These are phyloP conservation scores for Hippolais icterina DNA, from an alignment of 2,113 vertebrate genomes.

Conservation along the genomic window DNA sequence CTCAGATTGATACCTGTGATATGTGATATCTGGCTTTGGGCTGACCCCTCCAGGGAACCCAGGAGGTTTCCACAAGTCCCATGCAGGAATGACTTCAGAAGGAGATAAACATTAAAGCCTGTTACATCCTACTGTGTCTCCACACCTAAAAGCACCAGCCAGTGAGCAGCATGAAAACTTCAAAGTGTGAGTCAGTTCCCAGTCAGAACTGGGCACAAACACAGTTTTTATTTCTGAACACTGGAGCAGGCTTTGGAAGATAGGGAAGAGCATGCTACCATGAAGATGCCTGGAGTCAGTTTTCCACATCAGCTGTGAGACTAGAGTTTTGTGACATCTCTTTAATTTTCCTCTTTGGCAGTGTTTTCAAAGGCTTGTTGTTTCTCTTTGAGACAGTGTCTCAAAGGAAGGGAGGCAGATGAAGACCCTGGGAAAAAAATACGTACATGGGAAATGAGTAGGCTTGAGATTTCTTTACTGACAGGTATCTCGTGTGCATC, in stretches of 20 bases:
- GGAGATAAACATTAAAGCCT: not conserved
- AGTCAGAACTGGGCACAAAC: not conserved
- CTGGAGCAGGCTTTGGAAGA: not conserved
- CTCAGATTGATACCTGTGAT: not conserved
- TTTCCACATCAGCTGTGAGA: not conserved
- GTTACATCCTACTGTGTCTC: not conserved
- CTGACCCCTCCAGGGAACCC: not conserved
- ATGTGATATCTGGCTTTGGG: not conserved
- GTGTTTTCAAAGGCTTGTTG: not conserved
- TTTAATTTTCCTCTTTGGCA: not conserved
- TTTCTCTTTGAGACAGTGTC: not conserved
- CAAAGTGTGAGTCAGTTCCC: not conserved
- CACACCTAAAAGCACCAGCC: not conserved
- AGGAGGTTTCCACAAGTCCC: not conserved
- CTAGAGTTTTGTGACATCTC: not conserved
- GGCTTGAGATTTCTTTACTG: not conserved
- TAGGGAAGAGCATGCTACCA: fast-evolving
- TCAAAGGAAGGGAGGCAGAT: not conserved
- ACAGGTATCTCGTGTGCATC: not conserved
- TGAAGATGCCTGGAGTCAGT: not conserved
- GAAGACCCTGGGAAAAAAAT: not conserved
- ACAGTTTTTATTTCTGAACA: not conserved
- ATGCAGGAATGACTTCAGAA: not conserved
- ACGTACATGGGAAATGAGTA: not conserved
- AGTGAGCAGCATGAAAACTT: not conserved